phyloP scores from a whole-genome alignment of 1,140 invertebrate genomes.

The Hydropsyche tenuis region DNA sequence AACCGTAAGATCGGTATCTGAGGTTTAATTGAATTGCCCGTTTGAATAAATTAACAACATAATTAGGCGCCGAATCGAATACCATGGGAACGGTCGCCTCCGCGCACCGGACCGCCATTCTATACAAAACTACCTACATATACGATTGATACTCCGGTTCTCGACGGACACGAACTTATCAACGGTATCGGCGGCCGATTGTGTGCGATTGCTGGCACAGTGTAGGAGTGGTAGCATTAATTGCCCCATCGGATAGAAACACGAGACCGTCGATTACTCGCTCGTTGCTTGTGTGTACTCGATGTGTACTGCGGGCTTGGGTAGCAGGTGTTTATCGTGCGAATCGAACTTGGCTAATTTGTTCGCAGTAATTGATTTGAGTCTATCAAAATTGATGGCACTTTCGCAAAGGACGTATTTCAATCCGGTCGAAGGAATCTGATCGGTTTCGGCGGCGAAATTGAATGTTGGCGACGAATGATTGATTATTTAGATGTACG shows the following conservation, averaged over 20 bases:
- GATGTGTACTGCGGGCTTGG: background rate
- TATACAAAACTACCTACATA: background rate
- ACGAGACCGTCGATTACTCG: background rate
- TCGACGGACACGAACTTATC: background rate
- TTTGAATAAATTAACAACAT: conserved; percentile 49
- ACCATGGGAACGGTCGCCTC: conserved; percentile 41
- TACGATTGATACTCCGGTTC: background rate
- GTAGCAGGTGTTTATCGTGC: conserved; percentile 7
- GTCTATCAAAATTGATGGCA: conserved; percentile 10
- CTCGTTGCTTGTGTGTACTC: no score
- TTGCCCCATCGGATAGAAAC: background rate
- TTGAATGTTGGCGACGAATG: no score
- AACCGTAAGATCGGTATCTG: conserved; percentile 32
- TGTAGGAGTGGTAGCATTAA: background rate
- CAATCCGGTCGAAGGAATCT: no score
- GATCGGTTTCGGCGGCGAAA: no score
- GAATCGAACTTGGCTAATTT: background rate
- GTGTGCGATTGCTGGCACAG: no score
- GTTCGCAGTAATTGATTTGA: background rate
- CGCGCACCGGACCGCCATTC: background rate
- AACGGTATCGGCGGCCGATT: background rate
- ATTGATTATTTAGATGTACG: no score
- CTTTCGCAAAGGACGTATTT: background rate
- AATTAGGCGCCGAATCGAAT: conserved; percentile 43
- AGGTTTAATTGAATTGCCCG: conserved; percentile 47